phyloP scores from a whole-genome alignment of 2,888 invertebrate genomes.

The Pollenia griseotomentosa region DNA sequence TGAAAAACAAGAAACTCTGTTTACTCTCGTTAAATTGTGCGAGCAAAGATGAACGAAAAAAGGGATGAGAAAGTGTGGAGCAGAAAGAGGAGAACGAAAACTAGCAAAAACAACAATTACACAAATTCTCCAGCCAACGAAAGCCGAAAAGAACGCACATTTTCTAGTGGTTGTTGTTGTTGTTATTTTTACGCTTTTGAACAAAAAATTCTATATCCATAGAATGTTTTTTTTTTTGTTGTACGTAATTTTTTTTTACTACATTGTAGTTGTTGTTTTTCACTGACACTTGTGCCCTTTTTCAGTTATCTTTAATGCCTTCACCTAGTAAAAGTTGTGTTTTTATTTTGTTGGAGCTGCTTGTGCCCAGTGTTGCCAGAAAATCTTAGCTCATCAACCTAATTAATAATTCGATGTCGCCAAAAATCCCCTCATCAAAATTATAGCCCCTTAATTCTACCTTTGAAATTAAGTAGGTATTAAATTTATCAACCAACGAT shows the following conservation, averaged over 20 bases:
- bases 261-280: slow-evolving; percentile 32
- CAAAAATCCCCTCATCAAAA: no score
- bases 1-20: slow-evolving; percentile 11
- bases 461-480: no score
- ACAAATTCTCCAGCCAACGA: slow-evolving; percentile 47
- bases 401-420: no score
- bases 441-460: no score
- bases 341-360: slow-evolving; percentile 19
- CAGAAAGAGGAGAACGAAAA: slow-evolving; percentile 24
- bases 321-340: slow-evolving; percentile 63
- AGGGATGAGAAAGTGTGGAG: background rate
- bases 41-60: background rate
- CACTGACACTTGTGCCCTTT: slow-evolving; percentile 69
- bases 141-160: slow-evolving; percentile 58
- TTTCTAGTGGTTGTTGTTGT: slow-evolving; percentile 3
- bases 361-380: no score
- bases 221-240: slow-evolving; percentile 32
- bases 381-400: no score
- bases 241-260: slow-evolving; percentile 14
- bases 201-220: slow-evolving; percentile 50
- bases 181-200: background rate
- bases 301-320: slow-evolving; percentile 54
- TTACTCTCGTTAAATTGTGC: slow-evolving; percentile 39
- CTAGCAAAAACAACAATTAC: slow-evolving; percentile 20
- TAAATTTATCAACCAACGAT: no score